A percentile compares a stretch with the other conserved stretches of the same genome.
Evolutionary conservation across 2,888 invertebrate species (phyloP).

Genomic region (Ethmia dodecea): DNA sequence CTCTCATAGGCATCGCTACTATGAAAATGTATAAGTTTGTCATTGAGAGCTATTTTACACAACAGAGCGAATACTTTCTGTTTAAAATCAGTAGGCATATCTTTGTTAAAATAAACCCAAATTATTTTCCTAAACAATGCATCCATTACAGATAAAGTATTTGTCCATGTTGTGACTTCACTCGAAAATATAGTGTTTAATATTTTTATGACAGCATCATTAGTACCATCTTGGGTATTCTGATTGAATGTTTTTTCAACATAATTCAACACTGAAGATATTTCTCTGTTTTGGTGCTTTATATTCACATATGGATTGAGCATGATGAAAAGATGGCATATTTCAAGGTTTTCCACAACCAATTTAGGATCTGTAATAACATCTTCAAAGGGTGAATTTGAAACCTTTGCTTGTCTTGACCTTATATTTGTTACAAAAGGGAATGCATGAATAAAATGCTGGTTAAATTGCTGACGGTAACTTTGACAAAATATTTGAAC

Average conservation of each 20-base stretch:
- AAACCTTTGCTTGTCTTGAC: conserved; percentile 37
- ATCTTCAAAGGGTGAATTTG: conserved; percentile 35
- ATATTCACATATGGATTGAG: conserved; percentile 59
- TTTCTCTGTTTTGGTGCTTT: conserved; percentile 49
- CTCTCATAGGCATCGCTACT: conserved; percentile 51
- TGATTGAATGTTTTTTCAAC: conserved; percentile 65
- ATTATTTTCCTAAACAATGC: conserved; percentile 55
- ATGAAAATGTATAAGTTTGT: conserved; percentile 54
- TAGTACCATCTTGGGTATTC: conserved; percentile 35
- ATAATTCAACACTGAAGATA: conserved; percentile 60
- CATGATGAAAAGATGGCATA: conserved; percentile 64
- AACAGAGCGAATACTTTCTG: conserved; percentile 59
- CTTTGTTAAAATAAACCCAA: conserved; percentile 48
- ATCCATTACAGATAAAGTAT: conserved; percentile 42
- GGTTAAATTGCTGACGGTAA: conserved; percentile 72
- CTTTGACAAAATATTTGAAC: conserved; percentile 69
- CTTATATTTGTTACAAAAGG: conserved; percentile 74
- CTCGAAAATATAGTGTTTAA: conserved; percentile 50
- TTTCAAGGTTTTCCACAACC: conserved; percentile 49
- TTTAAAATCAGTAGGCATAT: conserved; percentile 37
- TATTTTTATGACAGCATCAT: conserved; percentile 43
- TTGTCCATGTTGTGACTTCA: conserved; percentile 55
- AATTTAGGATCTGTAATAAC: conserved; percentile 55
- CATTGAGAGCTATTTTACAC: conserved; percentile 62
- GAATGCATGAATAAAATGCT: conserved; percentile 76